These are phyloP conservation scores for Artemia sinica DNA, from an alignment of 2,888 invertebrate genomes.

Conservation along the genomic window DNA sequence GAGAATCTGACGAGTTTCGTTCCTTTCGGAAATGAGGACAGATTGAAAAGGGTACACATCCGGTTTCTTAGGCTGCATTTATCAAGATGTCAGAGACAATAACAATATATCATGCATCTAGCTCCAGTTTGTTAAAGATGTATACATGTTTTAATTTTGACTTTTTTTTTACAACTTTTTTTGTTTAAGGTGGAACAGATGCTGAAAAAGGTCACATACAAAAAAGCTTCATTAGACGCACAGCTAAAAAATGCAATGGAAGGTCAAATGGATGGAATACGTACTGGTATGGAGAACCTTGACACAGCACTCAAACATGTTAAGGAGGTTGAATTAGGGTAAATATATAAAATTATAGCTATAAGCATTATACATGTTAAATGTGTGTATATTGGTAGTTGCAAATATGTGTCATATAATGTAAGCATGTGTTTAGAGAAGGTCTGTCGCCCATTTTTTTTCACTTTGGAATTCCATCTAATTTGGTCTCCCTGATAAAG, in stretches of 20 bases:
- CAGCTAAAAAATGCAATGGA: conserved; percentile 96
- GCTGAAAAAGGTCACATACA: conserved; percentile 51
- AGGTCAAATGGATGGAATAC: conserved; percentile 88
- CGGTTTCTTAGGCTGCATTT: too few species aligned
- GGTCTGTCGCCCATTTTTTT: neutral
- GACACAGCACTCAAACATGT: conserved; percentile 71
- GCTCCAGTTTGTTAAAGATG: too few species aligned
- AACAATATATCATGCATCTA: too few species aligned
- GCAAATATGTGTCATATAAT: neutral
- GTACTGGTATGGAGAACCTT: conserved; percentile 75
- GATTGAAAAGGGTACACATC: too few species aligned
- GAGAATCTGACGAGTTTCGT: too few species aligned
- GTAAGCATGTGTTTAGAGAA: conserved; percentile 5
- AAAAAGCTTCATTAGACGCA: conserved; percentile 78
- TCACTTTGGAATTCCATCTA: too few species aligned
- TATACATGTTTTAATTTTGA: too few species aligned
- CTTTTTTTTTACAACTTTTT: conserved; percentile 18
- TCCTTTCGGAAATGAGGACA: too few species aligned
- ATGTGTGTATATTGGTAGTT: neutral
- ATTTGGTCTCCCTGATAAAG: too few species aligned
- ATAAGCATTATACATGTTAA: neutral
- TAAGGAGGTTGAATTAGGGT: conserved; percentile 45
- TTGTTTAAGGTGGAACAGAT: conserved; percentile 49
- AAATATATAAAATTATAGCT: conserved; percentile 31
- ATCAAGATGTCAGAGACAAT: too few species aligned